Conservation (phyloP, 2,888 invertebrate species). For the Ormyrus nitidulus region DNA sequence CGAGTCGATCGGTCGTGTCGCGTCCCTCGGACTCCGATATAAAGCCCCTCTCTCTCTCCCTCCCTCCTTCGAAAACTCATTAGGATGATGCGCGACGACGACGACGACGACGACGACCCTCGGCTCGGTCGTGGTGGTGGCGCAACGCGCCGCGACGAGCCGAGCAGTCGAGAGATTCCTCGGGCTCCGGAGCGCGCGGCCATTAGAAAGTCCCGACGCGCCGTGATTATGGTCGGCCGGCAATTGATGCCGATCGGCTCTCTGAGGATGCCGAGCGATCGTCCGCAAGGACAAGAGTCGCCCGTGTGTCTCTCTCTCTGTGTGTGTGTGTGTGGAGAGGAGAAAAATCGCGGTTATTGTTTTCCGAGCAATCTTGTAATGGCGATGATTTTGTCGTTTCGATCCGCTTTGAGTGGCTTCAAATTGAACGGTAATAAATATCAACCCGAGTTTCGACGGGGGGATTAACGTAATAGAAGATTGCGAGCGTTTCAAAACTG, state of each 20-base stretch:
- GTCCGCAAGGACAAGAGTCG: not conserved
- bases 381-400: no score
- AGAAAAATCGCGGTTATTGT: no score
- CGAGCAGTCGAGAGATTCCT: slow-evolving; percentile 58
- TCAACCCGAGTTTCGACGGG: no score
- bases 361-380: no score
- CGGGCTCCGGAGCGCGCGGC: slow-evolving; percentile 45
- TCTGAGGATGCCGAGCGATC: not conserved
- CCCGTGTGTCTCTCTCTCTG: no score
- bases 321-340: no score
- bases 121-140: slow-evolving; percentile 37
- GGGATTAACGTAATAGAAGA: no score
- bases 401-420: no score
- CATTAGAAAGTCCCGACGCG: slow-evolving; percentile 58
- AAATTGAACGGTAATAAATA: no score
- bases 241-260: no score
- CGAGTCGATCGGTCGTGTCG: slow-evolving; percentile 54
- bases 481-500: no score
- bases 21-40: not conserved
- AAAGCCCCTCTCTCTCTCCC: not conserved
- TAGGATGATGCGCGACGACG: slow-evolving; percentile 52
- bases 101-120: slow-evolving; percentile 7
- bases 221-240: slow-evolving; percentile 30
- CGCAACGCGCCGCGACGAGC: slow-evolving; percentile 1
- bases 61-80: slow-evolving; percentile 60